phyloP scores from a whole-genome alignment of 2,113 vertebrate genomes.

The Oxyruncus cristatus region DNA sequence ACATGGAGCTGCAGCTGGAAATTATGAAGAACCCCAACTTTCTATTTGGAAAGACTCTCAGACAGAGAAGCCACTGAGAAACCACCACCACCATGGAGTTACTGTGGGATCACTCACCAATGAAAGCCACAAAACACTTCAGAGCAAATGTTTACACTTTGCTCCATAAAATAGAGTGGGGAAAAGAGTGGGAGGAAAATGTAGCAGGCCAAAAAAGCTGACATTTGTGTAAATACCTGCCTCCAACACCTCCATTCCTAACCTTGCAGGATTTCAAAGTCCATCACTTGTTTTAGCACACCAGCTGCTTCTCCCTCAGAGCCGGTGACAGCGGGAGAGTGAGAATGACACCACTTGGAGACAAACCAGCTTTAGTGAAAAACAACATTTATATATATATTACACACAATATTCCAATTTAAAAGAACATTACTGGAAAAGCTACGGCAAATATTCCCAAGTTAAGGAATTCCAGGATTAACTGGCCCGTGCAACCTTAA shows the following conservation, averaged over 20 bases:
- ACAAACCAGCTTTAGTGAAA: conserved; percentile 20
- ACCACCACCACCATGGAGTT: background rate
- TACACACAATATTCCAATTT: background rate
- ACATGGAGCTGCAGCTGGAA: background rate
- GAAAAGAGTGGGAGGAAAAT: conserved; percentile 20
- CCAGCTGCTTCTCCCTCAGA: conserved; percentile 46
- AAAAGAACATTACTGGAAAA: background rate
- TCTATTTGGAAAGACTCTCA: background rate
- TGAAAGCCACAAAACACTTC: background rate
- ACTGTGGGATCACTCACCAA: background rate
- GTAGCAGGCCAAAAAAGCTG: background rate
- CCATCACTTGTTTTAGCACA: conserved; percentile 44
- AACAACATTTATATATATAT: background rate
- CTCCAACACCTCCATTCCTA: conserved; percentile 24
- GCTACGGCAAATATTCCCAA: background rate
- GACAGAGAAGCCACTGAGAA: background rate
- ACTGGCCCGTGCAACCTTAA: fast-evolving
- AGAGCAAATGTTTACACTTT: background rate
- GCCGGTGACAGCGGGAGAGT: background rate
- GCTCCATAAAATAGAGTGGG: background rate
- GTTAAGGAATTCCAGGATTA: background rate
- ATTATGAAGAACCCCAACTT: background rate
- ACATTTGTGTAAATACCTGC: conserved; percentile 20
- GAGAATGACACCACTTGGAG: conserved; percentile 29
- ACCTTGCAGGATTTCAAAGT: conserved; percentile 6